Base-by-base conservation (phyloP, 2,113 vertebrate species). In the Elachura formosa region DNA sequence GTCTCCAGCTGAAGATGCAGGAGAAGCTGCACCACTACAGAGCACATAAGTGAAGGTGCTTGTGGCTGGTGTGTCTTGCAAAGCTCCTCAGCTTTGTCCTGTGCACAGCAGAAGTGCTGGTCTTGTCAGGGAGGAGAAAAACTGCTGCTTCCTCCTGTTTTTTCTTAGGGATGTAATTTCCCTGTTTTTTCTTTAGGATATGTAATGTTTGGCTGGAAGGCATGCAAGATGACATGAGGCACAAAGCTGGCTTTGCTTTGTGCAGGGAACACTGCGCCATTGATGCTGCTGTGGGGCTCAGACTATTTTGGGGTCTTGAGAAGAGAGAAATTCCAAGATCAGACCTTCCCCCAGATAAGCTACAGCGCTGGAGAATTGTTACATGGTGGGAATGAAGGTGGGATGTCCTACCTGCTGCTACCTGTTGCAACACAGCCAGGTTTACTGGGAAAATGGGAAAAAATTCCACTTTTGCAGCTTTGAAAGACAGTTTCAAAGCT, bases 141-240 rank as follows among this genome's bases (percentile, higher is more conserved):
- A 26, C 36, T 58, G 16, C 46, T 71, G 25, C 48, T 17, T 26
- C 40, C 22, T 63, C 40, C 24, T 46, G 10, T 9, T 80, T 83
- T 83, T 54, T 1, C 8, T n/a, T 34, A 55, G 38, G 77, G 84
- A 41, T n/a, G n/a, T n/a, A n/a, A n/a, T n/a, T n/a, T n/a, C n/a
- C n/a, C n/a, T n/a, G n/a, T n/a, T n/a, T n/a, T n/a, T n/a, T n/a
- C n/a, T 74, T 52, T 59, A 13, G 22, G 51, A 23, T 51, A 19
- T 26, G 28, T 26, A 8, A 8, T n/a, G 25, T 40, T 73, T 45
- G 15, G 12, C 62, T 45, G 34, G 34, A 45, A 64, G 34, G 23
- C 8, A 0, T 6, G 22, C 0, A 0, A 40, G 20, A 23, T 18
- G 12, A 21, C 16, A 19, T 31, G 8, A 33, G 36, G 55, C 52